Percentiles rank a stretch among this genome's conserved stretches.
phyloP scores from a whole-genome alignment of 2,797 vertebrate genomes.

The Thaleichthys pacificus region DNA sequence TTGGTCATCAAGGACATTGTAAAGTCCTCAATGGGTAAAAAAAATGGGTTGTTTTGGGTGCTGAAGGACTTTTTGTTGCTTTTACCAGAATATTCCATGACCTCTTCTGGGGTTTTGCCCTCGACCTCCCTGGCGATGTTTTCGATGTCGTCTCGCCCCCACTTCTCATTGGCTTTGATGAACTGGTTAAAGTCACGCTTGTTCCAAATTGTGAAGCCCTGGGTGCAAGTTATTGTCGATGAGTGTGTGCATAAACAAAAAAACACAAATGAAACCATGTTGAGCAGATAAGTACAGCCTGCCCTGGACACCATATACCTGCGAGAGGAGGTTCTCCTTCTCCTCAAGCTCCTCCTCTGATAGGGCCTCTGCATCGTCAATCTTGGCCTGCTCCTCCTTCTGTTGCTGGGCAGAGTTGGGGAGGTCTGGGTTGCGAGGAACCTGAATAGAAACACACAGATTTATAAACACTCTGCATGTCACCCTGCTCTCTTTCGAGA shows the following conservation, averaged over 20 bases:
- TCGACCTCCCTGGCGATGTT: slow-evolving; percentile 98
- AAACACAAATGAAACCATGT: background rate
- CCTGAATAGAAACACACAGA: slow-evolving; percentile 68
- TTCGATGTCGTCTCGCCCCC: slow-evolving; percentile 98
- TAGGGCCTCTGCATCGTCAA: slow-evolving; percentile 95
- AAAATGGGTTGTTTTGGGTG: too few species aligned
- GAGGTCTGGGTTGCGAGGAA: slow-evolving; percentile 94
- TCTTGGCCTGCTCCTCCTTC: slow-evolving; percentile 97
- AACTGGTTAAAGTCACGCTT: slow-evolving; percentile 99
- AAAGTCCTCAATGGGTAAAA: background rate
- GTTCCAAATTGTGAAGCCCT: slow-evolving; percentile 99
- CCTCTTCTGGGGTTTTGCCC: slow-evolving; percentile 97
- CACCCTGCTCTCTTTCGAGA: background rate
- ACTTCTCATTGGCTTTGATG: slow-evolving; percentile 99
- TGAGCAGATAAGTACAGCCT: background rate
- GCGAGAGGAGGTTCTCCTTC: slow-evolving; percentile 95
- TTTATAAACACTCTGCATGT: slow-evolving; percentile 9
- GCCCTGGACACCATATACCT: slow-evolving; percentile 70
- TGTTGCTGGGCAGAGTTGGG: slow-evolving; percentile 92
- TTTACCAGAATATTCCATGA: slow-evolving; percentile 97
- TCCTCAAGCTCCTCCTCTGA: slow-evolving; percentile 97
- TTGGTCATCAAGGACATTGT: background rate
- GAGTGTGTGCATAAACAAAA: background rate
- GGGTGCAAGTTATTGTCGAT: background rate
- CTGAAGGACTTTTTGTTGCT: too few species aligned